Conservation (phyloP, 2,888 invertebrate genomes). For the Synanthedon formicaeformis region DNA sequence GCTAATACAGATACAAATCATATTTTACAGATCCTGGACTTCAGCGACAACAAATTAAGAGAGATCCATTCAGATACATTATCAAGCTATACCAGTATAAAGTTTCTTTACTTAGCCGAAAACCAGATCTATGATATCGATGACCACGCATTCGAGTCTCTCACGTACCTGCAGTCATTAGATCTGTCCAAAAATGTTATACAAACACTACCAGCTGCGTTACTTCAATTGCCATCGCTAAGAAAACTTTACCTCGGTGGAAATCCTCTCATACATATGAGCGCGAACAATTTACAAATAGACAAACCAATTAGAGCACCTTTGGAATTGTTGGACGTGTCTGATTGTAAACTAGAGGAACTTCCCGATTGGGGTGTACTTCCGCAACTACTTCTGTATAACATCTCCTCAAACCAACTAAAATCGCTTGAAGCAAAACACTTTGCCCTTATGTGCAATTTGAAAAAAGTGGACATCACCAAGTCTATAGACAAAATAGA, state of each 20-base stretch:
- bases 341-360: conserved; percentile 68
- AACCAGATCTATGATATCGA: conserved; percentile 70
- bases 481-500: conserved; percentile 35
- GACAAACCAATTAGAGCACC: conserved; percentile 71
- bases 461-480: conserved; percentile 68
- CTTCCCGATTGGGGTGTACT: conserved; percentile 73
- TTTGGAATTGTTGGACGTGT: conserved; percentile 69
- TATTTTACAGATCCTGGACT: conserved; percentile 67
- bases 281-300: conserved; percentile 38
- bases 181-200: conserved; percentile 71
- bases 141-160: conserved; percentile 59
- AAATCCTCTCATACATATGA: conserved; percentile 56
- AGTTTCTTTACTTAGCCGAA: conserved; percentile 68
- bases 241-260: conserved; percentile 72
- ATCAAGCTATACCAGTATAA: conserved; percentile 59
- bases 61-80: conserved; percentile 61
- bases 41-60: conserved; percentile 67
- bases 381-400: conserved; percentile 70
- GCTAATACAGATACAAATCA: too few relatives aligned
- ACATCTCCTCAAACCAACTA: conserved; percentile 73
- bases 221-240: conserved; percentile 70
- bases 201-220: conserved; percentile 51
- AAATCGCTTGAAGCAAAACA: conserved; percentile 51
- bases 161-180: conserved; percentile 62
- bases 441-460: conserved; percentile 73